Percentiles rank a stretch among this genome's conserved stretches.
Conservation (phyloP, 1,140 invertebrate genomes). For the Harpegnathos saltator region DNA sequence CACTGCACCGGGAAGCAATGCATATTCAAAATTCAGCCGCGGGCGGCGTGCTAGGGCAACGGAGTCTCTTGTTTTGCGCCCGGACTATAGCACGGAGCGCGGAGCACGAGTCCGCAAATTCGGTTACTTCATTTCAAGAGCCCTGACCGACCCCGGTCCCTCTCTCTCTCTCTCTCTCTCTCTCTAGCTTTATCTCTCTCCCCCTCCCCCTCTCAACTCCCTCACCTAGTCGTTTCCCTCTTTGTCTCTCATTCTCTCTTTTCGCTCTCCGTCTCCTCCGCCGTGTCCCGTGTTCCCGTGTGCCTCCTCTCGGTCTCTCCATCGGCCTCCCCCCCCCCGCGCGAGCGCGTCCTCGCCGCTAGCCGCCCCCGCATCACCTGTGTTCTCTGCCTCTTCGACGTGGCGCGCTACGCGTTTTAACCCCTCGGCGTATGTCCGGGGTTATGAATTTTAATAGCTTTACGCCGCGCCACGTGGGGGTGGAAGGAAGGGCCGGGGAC, state of each 20-base stretch:
- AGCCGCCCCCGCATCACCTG: conserved; percentile 49
- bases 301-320: conserved; percentile 51
- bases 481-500: conserved; percentile 58
- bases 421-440: conserved; percentile 84
- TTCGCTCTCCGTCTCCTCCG: conserved; percentile 33
- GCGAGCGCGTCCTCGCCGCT: conserved; percentile 2
- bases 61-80: conserved; percentile 81
- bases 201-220: conserved; percentile 6
- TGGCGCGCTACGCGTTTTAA: conserved; percentile 82
- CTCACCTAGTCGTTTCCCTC: not conserved
- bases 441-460: conserved; percentile 87
- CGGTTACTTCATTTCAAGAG: conserved; percentile 84
- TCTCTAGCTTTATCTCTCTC: conserved; percentile 1
- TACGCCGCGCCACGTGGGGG: conserved; percentile 81
- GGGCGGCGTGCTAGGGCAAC: conserved; percentile 78
- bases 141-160: conserved; percentile 67
- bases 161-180: conserved; percentile 2
- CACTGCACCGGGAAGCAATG: conserved; percentile 81
- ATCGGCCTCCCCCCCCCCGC: conserved; percentile 36
- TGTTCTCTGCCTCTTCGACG: conserved; percentile 57
- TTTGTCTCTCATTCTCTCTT: conserved; percentile 16
- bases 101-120: conserved; percentile 83
- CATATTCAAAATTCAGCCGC: conserved; percentile 86
- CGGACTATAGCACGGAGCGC: conserved; percentile 78
- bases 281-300: conserved; percentile 36